These are phyloP conservation scores for Congeria kusceri DNA, from an alignment of 2,888 invertebrate genomes.

Conservation along the genomic window DNA sequence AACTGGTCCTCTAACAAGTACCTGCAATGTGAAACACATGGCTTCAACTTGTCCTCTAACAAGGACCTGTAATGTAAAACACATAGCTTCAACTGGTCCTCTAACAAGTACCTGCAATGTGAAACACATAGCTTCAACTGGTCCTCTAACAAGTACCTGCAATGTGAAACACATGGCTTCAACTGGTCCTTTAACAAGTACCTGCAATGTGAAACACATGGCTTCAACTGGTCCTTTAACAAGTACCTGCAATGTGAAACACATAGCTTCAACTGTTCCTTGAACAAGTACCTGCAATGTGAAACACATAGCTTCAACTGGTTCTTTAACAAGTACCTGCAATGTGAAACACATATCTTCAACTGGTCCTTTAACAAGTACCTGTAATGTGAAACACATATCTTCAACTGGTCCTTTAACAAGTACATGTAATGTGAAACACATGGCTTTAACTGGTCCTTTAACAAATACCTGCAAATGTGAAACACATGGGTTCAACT, in stretches of 20 bases:
- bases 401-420: conserved; percentile 87
- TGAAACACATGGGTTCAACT: conserved; percentile 82
- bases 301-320: conserved; percentile 84
- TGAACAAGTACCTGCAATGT: conserved; percentile 85
- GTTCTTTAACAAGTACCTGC: conserved; percentile 87
- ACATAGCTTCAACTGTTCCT: conserved; percentile 86
- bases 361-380: conserved; percentile 87
- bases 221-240: conserved; percentile 87
- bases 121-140: conserved; percentile 84
- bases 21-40: conserved; percentile 69
- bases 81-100: conserved; percentile 86
- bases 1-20: conserved; percentile 87
- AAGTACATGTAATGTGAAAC: conserved; percentile 83
- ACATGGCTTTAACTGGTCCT: conserved; percentile 86
- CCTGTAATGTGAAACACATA: conserved; percentile 69
- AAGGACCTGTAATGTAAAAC: conserved; percentile 83
- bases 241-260: conserved; percentile 83
- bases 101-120: conserved; percentile 85
- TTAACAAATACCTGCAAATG: conserved; percentile 85
- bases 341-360: conserved; percentile 70
- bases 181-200: conserved; percentile 87
- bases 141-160: conserved; percentile 87
- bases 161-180: conserved; percentile 70
- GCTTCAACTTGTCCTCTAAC: conserved; percentile 87
- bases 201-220: conserved; percentile 69